These are phyloP conservation scores for Eupithecia subumbrata DNA, from an alignment of 2,888 invertebrate species.

Conservation along the genomic window DNA sequence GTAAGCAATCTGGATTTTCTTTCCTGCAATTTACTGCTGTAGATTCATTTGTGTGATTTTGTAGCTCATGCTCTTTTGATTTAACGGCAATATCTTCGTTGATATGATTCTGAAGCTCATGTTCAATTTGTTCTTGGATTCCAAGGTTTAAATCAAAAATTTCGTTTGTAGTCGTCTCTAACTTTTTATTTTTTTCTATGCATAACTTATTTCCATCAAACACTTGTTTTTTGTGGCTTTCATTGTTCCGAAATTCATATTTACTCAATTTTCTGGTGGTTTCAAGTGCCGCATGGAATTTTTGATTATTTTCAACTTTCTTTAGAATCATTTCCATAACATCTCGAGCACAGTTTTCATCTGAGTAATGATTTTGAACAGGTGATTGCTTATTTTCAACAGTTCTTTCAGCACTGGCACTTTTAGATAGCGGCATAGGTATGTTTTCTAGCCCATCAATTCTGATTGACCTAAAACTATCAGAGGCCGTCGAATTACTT, in stretches of 20 bases:
- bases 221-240: constrained; percentile 51
- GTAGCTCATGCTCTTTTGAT: constrained; percentile 22
- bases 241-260: constrained; percentile 56
- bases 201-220: constrained; percentile 52
- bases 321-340: constrained; percentile 58
- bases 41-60: constrained; percentile 59
- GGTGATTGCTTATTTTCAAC: constrained; percentile 33
- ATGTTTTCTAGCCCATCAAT: constrained; percentile 46
- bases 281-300: constrained; percentile 48
- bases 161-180: constrained; percentile 35
- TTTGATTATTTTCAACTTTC: constrained; percentile 55
- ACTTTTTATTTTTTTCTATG: constrained; percentile 32
- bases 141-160: constrained; percentile 31
- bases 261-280: constrained; percentile 51
- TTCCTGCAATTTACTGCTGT: constrained; percentile 59
- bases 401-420: constrained; percentile 30
- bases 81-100: constrained; percentile 5
- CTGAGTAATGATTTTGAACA: constrained; percentile 38
- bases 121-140: constrained; percentile 62
- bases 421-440: constrained; percentile 49
- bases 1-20: constrained; percentile 54
- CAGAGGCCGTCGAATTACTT: constrained; percentile 38
- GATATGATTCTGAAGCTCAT: constrained; percentile 46
- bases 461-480: constrained; percentile 39
- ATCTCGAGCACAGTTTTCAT: constrained; percentile 57